phyloP scores from a whole-genome alignment of 2,888 invertebrate species.

The Drosophila multiciliata region DNA sequence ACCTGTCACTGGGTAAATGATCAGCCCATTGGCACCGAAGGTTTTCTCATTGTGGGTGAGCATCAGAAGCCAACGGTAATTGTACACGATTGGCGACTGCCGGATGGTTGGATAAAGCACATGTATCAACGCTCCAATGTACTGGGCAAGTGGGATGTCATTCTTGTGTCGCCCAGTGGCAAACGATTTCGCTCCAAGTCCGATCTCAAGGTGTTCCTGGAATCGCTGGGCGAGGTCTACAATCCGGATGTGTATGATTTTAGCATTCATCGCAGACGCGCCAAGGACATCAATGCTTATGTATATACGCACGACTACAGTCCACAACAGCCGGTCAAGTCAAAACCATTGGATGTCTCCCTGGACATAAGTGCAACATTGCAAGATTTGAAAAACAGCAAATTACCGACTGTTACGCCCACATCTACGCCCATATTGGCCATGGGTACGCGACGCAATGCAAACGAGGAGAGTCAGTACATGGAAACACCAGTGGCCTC shows the following conservation, averaged over 20 bases:
- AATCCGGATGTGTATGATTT: slow-evolving; percentile 87
- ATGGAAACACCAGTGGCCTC: slow-evolving; percentile 82
- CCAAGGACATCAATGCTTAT: slow-evolving; percentile 85
- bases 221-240: slow-evolving; percentile 84
- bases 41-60: slow-evolving; percentile 84
- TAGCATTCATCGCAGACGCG: slow-evolving; percentile 86
- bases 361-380: slow-evolving; percentile 34
- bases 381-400: slow-evolving; percentile 40
- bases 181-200: slow-evolving; percentile 87
- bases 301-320: slow-evolving; percentile 84
- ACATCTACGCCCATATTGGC: slow-evolving; percentile 47
- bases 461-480: slow-evolving; percentile 61
- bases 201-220: slow-evolving; percentile 86
- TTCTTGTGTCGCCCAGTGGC: slow-evolving; percentile 88
- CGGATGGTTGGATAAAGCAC: slow-evolving; percentile 92
- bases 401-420: slow-evolving; percentile 27
- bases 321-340: slow-evolving; percentile 76
- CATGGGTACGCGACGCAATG: slow-evolving; percentile 22
- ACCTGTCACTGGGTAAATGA: slow-evolving; percentile 90
- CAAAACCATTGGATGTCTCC: slow-evolving; percentile 65
- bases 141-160: slow-evolving; percentile 92
- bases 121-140: slow-evolving; percentile 90
- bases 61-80: slow-evolving; percentile 86
- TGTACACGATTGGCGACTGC: slow-evolving; percentile 91
- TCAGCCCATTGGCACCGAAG: slow-evolving; percentile 88